Evolutionary conservation across 2,113 vertebrate species (phyloP), one percentile per base, ranked within the genome.

Genomic region (Gulo gulo): DNA sequence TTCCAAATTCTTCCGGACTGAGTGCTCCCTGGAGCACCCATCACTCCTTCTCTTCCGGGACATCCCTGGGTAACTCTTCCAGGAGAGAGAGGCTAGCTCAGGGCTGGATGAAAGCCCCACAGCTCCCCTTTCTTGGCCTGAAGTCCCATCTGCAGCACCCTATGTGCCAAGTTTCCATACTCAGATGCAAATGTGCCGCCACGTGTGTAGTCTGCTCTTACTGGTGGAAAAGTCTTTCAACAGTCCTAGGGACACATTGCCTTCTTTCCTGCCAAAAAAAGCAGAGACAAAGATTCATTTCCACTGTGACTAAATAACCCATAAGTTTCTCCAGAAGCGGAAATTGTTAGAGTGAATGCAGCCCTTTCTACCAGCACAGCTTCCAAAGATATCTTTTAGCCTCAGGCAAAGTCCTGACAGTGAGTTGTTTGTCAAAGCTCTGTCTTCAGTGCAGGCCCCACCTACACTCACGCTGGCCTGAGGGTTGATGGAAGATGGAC

Each of bases 361-460:
- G 74, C 74, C 52, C 59, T 97, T 89, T 93, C 78, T 26, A 69
- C 11, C 78, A 50, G 36, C 47, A 59, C 13, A 80, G 76, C 39
- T 88, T 91, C 85, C 82, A 95, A 65, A 96, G 80, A 87, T 74
- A 93, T 16, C 82, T 91, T 95, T 96, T 45, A 69, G 65, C 73
- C 36, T 23, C 20, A 16, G 82, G 87, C 87, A 76, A 45, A 81
- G 47, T 69, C 39, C 57, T 34, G 29, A 47, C 39, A 76, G 29
- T 21, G 16, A 45, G 67, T 16, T 61, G 55, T 88, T n/a, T 74
- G 71, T 78, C 87, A 92, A 91, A 95, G 16, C 31, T 74, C 71
- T 1, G 7, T 63, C 42, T 86, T 80, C 71, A 63, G 86, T 31
- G 24, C 14, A 39, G 63, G 34, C 42, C 36, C 69, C 69, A 61